Conservation (phyloP, 2,113 vertebrate genomes). For the Sigmodon hispidus region DNA sequence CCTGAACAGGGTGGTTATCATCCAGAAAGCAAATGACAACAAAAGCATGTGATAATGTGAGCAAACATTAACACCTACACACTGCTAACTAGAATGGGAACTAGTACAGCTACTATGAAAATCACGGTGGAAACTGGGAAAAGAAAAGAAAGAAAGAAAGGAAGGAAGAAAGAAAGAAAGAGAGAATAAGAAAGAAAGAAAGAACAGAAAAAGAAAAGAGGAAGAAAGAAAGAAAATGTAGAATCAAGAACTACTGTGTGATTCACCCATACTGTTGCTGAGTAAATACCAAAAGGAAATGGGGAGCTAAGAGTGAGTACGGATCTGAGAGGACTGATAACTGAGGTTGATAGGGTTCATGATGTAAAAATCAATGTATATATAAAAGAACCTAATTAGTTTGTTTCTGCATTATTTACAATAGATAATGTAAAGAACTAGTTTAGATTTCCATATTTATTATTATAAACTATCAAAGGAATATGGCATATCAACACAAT, state of each 20-base stretch:
- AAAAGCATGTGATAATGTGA: too few species aligned
- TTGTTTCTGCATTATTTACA: not conserved
- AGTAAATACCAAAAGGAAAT: not conserved
- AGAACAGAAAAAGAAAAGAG: not conserved
- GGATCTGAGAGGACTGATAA: too few species aligned
- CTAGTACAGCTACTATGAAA: not conserved
- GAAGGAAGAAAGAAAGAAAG: not conserved
- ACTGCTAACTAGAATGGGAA: not conserved
- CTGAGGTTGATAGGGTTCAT: too few species aligned
- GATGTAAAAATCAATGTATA: too few species aligned
- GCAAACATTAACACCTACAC: not conserved
- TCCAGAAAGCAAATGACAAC: not conserved
- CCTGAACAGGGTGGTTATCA: not conserved
- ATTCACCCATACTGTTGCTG: not conserved
- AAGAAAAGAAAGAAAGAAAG: not conserved
- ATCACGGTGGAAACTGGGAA: not conserved
- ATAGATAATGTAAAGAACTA: not conserved
- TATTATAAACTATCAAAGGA: too few species aligned
- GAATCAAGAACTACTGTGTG: not conserved
- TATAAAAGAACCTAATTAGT: not conserved
- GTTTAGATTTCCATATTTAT: too few species aligned
- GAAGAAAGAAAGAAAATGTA: not conserved
- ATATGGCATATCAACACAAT: not conserved
- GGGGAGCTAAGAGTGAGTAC: too few species aligned
- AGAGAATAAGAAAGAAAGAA: not conserved